Percentiles rank a stretch among this genome's conserved stretches.
Conservation (phyloP, 2,113 vertebrate genomes). For the Rhombomys opimus region DNA sequence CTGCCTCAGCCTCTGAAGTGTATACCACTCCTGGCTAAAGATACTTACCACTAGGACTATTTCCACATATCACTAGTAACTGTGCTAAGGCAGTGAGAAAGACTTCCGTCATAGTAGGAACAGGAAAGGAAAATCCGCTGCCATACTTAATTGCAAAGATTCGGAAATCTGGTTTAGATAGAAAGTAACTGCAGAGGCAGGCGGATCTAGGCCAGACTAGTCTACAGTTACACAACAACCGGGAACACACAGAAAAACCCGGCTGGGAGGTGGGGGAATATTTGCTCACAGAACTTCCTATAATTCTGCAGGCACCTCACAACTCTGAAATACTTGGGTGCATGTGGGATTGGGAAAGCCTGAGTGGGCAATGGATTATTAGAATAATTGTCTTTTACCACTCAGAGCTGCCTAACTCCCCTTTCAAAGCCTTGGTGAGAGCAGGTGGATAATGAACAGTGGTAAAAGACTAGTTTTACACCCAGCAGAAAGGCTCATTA, state of each 20-base stretch:
- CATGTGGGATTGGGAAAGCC: not conserved
- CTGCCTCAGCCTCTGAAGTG: not conserved
- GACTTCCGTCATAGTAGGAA: not conserved
- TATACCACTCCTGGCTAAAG: not conserved
- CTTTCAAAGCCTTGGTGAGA: slow-evolving; percentile 52
- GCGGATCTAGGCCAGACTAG: not conserved
- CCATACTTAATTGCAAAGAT: not conserved
- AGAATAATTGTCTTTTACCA: slow-evolving; percentile 31
- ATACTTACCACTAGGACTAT: not conserved
- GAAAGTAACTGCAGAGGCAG: not conserved
- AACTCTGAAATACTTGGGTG: not conserved
- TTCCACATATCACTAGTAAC: not conserved
- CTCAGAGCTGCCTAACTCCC: slow-evolving; percentile 4
- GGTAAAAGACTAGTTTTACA: slow-evolving; percentile 60
- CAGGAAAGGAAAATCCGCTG: not conserved
- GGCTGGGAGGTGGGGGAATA: too few species aligned
- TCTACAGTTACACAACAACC: not conserved
- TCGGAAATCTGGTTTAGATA: not conserved
- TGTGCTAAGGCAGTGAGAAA: not conserved
- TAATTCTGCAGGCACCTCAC: not conserved
- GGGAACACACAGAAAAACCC: not conserved
- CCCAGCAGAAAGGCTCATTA: slow-evolving; percentile 59
- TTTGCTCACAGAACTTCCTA: not conserved
- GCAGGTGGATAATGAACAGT: slow-evolving; percentile 63
- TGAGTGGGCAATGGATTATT: not conserved